These are phyloP conservation scores for Actinopyga echinites DNA, from an alignment of 53 echinoderm and acorn worm genomes.

Conservation along the genomic window DNA sequence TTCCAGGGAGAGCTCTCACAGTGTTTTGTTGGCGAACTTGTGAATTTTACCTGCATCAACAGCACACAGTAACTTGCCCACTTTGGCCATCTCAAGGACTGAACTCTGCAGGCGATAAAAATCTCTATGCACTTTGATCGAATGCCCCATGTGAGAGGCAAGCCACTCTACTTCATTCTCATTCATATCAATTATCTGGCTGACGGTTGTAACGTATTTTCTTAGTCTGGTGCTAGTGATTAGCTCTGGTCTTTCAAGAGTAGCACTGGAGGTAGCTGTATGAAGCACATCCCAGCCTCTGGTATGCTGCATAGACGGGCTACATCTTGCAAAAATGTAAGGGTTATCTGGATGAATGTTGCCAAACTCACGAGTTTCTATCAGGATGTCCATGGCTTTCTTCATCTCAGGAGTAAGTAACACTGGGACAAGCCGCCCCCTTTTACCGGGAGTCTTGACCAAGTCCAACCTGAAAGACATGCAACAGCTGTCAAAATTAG, in stretches of 20 bases:
- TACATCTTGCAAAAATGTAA: constrained; percentile 61
- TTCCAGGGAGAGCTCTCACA: not conserved
- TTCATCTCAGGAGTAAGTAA: not conserved
- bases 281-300: constrained; percentile 51
- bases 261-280: constrained; percentile 16
- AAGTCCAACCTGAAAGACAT: not conserved
- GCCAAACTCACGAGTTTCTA: not conserved
- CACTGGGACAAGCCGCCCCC: not conserved
- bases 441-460: not conserved
- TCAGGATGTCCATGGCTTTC: not conserved
- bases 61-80: constrained; percentile 42
- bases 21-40: constrained; percentile 13
- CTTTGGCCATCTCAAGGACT: constrained; percentile 52
- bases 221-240: constrained; percentile 51
- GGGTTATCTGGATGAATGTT: constrained; percentile 25
- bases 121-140: constrained; percentile 41
- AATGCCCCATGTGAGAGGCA: constrained; percentile 55
- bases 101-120: constrained; percentile 45
- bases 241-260: constrained; percentile 47
- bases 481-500: too few species aligned
- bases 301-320: constrained; percentile 2
- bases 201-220: constrained; percentile 51
- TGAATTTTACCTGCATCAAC: constrained; percentile 36
- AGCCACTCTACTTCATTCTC: constrained; percentile 57
- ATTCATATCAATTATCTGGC: constrained; percentile 48